A percentile compares a stretch with the other conserved stretches of the same genome.
These are phyloP conservation scores for Drosophila austrosaltans DNA, from an alignment of 2,888 invertebrate species.

Conservation along the genomic window DNA sequence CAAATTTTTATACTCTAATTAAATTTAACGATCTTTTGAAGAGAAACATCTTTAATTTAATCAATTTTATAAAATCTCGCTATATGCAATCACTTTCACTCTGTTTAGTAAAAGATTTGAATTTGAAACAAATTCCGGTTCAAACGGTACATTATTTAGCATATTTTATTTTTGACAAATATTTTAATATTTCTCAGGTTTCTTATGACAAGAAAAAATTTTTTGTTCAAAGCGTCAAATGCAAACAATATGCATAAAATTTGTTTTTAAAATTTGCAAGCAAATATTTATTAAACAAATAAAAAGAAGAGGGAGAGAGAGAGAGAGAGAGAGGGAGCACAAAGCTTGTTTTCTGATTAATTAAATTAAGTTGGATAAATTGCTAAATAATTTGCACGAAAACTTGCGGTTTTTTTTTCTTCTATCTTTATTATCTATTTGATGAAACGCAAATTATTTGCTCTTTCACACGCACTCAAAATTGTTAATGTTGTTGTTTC, in stretches of 20 bases:
- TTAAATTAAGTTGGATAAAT: slow-evolving; percentile 15
- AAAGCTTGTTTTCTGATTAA: not conserved
- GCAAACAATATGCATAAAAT: not conserved
- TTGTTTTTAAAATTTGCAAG: not conserved
- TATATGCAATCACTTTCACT: too few relatives aligned
- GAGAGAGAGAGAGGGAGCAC: not conserved
- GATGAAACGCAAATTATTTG: not conserved
- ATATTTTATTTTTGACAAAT: too few relatives aligned
- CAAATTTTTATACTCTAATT: too few relatives aligned
- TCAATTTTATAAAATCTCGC: too few relatives aligned
- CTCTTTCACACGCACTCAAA: too few relatives aligned
- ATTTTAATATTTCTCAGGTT: not conserved
- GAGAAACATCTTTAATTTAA: too few relatives aligned
- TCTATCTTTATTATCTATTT: not conserved
- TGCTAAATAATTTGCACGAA: slow-evolving; percentile 11
- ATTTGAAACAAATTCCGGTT: too few relatives aligned
- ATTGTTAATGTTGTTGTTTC: not conserved
- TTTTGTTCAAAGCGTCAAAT: not conserved
- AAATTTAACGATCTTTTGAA: too few relatives aligned
- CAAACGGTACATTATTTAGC: too few relatives aligned
- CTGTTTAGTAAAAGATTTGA: too few relatives aligned
- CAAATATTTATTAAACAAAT: not conserved
- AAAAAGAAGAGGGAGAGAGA: too few relatives aligned
- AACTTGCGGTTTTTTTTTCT: not conserved
- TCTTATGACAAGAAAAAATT: not conserved